Evolutionary conservation across 2,797 vertebrate species (phyloP).

Genomic region (Chrysocyon brachyurus): DNA sequence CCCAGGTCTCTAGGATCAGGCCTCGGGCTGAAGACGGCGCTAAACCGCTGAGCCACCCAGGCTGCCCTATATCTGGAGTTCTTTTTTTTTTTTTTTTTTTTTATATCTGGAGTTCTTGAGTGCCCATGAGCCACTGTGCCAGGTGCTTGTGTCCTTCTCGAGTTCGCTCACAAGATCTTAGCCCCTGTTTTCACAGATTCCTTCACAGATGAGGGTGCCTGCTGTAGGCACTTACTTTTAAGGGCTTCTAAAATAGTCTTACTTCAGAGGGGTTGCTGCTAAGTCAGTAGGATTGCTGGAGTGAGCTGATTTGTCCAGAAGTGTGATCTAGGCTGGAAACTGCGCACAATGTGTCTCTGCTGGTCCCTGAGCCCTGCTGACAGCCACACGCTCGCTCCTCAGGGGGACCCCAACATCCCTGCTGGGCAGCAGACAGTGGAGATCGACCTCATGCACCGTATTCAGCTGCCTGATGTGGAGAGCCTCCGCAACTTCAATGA

Average conservation of each 20-base stretch:
- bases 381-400: accelerated
- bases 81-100: too few species aligned
- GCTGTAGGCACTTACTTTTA: not conserved
- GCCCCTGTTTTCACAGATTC: not conserved
- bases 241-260: not conserved
- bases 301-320: not conserved
- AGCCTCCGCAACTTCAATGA: conserved; percentile 94
- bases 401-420: conserved; percentile 99
- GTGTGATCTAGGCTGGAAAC: not conserved
- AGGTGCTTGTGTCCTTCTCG: not conserved
- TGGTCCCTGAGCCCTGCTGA: not conserved
- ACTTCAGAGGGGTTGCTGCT: not conserved
- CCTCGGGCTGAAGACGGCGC: too few species aligned
- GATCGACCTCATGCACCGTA: conserved; percentile 93
- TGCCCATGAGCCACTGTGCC: not conserved
- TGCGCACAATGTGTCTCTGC: accelerated
- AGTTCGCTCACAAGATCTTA: not conserved
- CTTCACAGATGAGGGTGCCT: not conserved
- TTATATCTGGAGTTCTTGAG: too few species aligned
- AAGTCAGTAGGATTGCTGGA: not conserved
- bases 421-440: conserved; percentile 97
- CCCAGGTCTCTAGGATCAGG: too few species aligned
- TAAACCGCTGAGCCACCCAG: too few species aligned
- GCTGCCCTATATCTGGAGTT: too few species aligned
- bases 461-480: conserved; percentile 94